Percentiles rank a stretch among this genome's conserved stretches.
phyloP scores from a whole-genome alignment of 1,140 invertebrate species.

The Heliconius hewitsoni region DNA sequence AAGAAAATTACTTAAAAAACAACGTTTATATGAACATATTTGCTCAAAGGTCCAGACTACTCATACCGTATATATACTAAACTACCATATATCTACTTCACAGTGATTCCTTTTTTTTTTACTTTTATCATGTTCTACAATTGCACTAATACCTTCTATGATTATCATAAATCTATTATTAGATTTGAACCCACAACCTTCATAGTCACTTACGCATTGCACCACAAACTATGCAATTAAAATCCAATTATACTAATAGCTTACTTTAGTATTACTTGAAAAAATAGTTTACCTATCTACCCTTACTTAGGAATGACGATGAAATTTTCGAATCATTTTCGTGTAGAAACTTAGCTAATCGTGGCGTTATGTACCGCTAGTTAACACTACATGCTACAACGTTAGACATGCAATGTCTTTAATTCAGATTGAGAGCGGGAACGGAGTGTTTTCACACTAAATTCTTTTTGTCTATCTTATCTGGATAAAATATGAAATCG shows the following conservation, averaged over 20 bases:
- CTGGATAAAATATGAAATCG: too few species aligned
- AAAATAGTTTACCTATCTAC: not conserved
- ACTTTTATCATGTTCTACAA: not conserved
- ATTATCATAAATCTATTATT: not conserved
- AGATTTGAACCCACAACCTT: constrained; percentile 8
- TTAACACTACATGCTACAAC: too few species aligned
- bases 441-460: not conserved
- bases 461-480: too few species aligned
- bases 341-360: not conserved
- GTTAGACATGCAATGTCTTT: not conserved
- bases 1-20: too few species aligned
- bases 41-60: too few species aligned
- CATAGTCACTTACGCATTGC: constrained; percentile 2
- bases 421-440: not conserved
- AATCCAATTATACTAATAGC: constrained; percentile 13
- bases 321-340: not conserved
- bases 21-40: too few species aligned
- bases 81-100: too few species aligned
- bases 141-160: not conserved
- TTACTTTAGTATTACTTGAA: not conserved
- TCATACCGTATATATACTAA: too few species aligned
- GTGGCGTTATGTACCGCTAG: not conserved
- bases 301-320: not conserved
- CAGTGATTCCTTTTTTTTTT: too few species aligned
- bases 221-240: constrained; percentile 6